Evolutionary conservation across 2,113 vertebrate genomes (phyloP), one percentile per base, ranked within the genome.

Genomic region (Miniopterus natalensis): DNA sequence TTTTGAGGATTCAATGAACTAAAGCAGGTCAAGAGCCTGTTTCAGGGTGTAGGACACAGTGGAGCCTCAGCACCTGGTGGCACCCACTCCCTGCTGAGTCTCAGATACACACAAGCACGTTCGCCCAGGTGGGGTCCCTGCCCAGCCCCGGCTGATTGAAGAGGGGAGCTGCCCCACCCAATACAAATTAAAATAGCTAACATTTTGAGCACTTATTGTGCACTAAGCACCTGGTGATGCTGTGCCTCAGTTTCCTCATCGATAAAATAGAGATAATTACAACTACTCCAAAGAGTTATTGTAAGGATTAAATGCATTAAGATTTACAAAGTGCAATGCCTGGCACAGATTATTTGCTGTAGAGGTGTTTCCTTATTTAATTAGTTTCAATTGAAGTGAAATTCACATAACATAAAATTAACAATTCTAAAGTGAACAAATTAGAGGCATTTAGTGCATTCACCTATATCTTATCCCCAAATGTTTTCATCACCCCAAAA

Each of bases 221-320:
- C 5, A 36, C 49, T 8, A 42, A 40, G 73, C 6, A 11, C 21
- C 68, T 49, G 25, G 2, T 3, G 59, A 70, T 4, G 1, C 53
- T 1, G 57, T 55, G n/a, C 85, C 88, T 90, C 36, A 0, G 66
- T 91, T 63, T 93, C n/a, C 68, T 73, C 74, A 45, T 63, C 88
- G 63, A 31, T 57, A 51, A 73, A 88, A 88, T 47, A 77, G 55
- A 70, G 14, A 8, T 8, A 7, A 55, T 18, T 29, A n/a, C 29
- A n/a, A 12, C 25, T 10, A 3, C n/a, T 27, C n/a, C 47, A 15
- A 0, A 36, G 20, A 15, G 2, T 2, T 31, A 12, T 17, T 87
- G 70, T 73, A 17, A 86, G 68, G 47, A 57, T 61, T 27, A 63
- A 84, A 25, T 11, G 47, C 4, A 0, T 25, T 59, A 42, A 45